Percentiles rank a stretch among this genome's conserved stretches.
These are phyloP conservation scores for Acromyrmex echinatior DNA, from an alignment of 1,140 invertebrate genomes.

Conservation along the genomic window DNA sequence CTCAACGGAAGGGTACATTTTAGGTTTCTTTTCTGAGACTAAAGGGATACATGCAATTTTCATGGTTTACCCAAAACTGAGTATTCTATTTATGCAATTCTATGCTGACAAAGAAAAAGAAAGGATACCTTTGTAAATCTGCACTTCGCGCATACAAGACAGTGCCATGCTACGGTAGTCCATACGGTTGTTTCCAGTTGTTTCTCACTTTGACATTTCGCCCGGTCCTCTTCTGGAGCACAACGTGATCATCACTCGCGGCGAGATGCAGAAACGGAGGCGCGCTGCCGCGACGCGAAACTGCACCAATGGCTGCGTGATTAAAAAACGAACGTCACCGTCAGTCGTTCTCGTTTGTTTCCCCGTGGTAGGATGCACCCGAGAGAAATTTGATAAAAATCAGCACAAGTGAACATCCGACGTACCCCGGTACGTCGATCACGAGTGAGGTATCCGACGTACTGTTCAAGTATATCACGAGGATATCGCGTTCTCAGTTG, in stretches of 20 bases:
- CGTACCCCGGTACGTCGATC: background rate
- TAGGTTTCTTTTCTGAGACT: background rate
- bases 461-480: background rate
- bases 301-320: slow-evolving; percentile 34
- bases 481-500: background rate
- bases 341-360: slow-evolving; percentile 11
- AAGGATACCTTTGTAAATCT: slow-evolving; percentile 82
- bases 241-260: slow-evolving; percentile 65
- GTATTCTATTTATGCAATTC: background rate
- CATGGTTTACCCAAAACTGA: background rate
- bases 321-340: slow-evolving; percentile 24
- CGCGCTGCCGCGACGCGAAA: background rate
- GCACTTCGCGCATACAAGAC: slow-evolving; percentile 81
- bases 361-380: background rate
- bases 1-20: background rate
- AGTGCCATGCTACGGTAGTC: slow-evolving; percentile 82
- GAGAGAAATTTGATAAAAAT: background rate
- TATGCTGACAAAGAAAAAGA: background rate
- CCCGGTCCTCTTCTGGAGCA: slow-evolving; percentile 68
- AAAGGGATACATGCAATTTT: background rate
- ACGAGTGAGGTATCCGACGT: background rate
- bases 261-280: background rate
- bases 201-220: slow-evolving; percentile 81
- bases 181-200: slow-evolving; percentile 71
- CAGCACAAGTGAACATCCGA: background rate